Percentiles rank a stretch among this genome's conserved stretches.
Conservation (phyloP, 1,140 invertebrate genomes). For the Hycleus cichorii region DNA sequence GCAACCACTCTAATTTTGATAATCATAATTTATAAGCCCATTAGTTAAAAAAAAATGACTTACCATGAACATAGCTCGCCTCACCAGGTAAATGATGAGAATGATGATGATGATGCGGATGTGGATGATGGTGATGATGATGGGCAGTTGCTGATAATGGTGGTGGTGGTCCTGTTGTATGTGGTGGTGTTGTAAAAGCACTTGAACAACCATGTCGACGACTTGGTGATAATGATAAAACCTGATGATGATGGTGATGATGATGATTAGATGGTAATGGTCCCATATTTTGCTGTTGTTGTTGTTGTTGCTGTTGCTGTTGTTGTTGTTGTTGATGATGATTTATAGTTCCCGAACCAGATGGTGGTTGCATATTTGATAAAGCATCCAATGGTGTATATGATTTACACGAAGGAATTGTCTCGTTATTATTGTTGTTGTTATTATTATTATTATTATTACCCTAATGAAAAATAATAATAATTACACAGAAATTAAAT, state of each 20-base stretch:
- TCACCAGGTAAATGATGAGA: conserved; percentile 18
- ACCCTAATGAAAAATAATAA: no score
- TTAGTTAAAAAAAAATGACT: conserved; percentile 9
- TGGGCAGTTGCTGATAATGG: conserved; percentile 8
- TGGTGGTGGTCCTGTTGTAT: conserved; percentile 18
- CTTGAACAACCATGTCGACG: conserved; percentile 48
- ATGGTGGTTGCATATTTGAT: conserved; percentile 78
- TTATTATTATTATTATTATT: no score
- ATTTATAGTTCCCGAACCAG: conserved; percentile 38
- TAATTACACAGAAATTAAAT: neutral
- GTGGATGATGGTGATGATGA: conserved; percentile 35
- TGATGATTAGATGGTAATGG: conserved; percentile 24
- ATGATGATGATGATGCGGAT: conserved; percentile 18
- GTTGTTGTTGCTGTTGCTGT: conserved; percentile 15
- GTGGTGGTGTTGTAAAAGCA: conserved; percentile 46
- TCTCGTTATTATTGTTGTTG: conserved; percentile 30
- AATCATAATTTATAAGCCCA: no score
- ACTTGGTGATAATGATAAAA: conserved; percentile 27
- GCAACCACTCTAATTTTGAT: no score
- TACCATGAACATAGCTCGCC: conserved; percentile 34
- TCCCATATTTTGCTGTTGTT: conserved; percentile 40
- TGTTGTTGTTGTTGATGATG: conserved; percentile 25
- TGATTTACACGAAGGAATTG: conserved; percentile 49
- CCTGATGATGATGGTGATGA: conserved; percentile 29
- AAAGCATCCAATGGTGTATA: conserved; percentile 78